Evolutionary conservation across 2,797 vertebrate species (phyloP), one percentile per base, ranked within the genome.

Genomic region (Streptopelia turtur): DNA sequence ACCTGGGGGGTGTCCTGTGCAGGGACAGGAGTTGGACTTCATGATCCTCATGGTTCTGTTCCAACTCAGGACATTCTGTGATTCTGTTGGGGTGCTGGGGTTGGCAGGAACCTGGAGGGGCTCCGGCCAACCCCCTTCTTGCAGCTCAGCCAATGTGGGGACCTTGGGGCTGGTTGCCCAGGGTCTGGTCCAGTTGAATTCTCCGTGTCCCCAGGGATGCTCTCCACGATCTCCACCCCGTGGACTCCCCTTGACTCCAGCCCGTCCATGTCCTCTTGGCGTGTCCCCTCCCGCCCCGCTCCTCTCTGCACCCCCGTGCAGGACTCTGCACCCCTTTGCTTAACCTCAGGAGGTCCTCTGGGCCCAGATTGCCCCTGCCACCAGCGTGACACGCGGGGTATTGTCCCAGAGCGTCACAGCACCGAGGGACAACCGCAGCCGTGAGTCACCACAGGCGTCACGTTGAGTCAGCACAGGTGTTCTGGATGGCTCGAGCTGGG

Each of bases 401-500:
- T 7, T 80, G 41, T 65, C 33, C 47, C 55, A 9, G 20, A 37
- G 35, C 28, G 27, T 22, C 65, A 41, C 21, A 3, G 47, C 56
- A 9, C 22, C 0, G 0, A 71, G 66, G 30, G 25, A 41, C 47
- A 37, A 0, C 52, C 69, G n/a, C 0, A 10, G 16, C 50, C 11
- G 0, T 6, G 24, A 22, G 14, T 27, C n/a, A 8, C 17, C 69
- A 27, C 37, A 33, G 9, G 0, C 1, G 0, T 8, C 56, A 81
- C 6, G 6, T 18, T 13, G 47, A 25, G 52, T 41, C 90, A 71
- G 52, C 56, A 24, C 11, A 11, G 0, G 0, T 10, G 8, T 21
- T n/a, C n/a, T 18, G 41, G 25, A 16, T n/a, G 49, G 37, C 16
- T 56, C 13, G 31, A 8, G 24, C 1, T 6, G 41, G 18, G 8